Percentiles rank a stretch among this genome's conserved stretches.
Evolutionary conservation across 2,113 vertebrate species (phyloP).

Genomic region (Glaucidium brasilianum): DNA sequence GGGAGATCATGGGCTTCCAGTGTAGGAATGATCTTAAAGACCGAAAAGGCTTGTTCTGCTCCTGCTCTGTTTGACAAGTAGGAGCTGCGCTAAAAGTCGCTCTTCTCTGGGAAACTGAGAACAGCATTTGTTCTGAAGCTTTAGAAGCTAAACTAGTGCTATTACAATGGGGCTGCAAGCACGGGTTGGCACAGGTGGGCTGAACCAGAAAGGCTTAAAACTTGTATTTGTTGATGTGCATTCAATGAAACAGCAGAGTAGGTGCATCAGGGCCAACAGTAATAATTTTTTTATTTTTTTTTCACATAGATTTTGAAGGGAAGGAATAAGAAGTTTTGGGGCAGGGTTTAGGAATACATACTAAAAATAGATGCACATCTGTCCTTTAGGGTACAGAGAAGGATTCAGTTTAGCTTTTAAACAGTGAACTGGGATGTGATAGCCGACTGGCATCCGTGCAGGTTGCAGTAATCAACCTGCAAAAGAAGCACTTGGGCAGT

Average conservation of each 20-base stretch:
- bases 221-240: neutral
- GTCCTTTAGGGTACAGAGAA: neutral
- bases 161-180: neutral
- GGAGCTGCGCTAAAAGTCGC: neutral
- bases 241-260: neutral
- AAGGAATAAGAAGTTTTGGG: neutral
- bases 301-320: neutral
- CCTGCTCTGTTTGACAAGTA: neutral
- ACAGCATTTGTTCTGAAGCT: neutral
- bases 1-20: neutral
- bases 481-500: neutral
- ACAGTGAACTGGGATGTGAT: neutral
- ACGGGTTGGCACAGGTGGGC: neutral
- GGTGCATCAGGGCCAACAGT: neutral
- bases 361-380: neutral
- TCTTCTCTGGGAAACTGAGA: neutral
- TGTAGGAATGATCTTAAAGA: neutral
- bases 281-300: neutral
- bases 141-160: neutral
- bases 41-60: neutral
- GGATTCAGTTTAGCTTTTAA: neutral
- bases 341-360: accelerated
- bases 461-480: neutral
- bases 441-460: neutral
- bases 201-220: neutral